Evolutionary conservation across 2,113 vertebrate genomes (phyloP).

Genomic region (Malurus elegans): DNA sequence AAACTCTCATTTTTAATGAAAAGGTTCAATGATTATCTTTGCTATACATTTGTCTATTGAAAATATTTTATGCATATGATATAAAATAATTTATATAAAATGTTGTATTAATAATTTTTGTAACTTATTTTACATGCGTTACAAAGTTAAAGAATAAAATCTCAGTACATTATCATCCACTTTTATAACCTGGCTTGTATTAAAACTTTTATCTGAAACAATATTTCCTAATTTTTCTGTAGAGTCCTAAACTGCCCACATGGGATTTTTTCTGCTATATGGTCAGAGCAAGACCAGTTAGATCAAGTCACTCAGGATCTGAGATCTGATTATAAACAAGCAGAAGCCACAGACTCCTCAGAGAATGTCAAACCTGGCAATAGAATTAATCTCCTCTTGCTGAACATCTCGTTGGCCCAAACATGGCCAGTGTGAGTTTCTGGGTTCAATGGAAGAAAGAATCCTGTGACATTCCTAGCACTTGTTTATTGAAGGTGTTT

Average conservation of each 20-base stretch:
- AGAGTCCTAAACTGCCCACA: background rate
- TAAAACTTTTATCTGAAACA: background rate
- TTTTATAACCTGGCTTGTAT: background rate
- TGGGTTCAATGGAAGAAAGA: background rate
- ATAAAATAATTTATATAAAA: background rate
- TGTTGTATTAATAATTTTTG: background rate
- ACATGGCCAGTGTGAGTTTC: background rate
- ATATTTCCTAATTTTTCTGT: background rate
- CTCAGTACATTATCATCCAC: background rate
- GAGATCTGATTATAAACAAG: background rate
- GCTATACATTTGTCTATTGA: background rate
- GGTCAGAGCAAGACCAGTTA: background rate
- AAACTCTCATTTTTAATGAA: background rate
- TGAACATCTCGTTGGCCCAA: background rate
- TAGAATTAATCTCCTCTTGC: background rate
- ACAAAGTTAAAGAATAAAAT: background rate
- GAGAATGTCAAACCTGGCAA: background rate
- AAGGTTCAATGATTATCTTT: background rate
- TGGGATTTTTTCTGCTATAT: background rate
- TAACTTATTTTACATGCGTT: background rate
- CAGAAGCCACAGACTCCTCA: background rate
- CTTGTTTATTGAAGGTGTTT: background rate
- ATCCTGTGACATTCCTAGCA: background rate
- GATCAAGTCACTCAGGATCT: background rate
- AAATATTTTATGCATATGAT: background rate